Conservation (phyloP, 2,888 invertebrate genomes). For the Muscina levida region DNA sequence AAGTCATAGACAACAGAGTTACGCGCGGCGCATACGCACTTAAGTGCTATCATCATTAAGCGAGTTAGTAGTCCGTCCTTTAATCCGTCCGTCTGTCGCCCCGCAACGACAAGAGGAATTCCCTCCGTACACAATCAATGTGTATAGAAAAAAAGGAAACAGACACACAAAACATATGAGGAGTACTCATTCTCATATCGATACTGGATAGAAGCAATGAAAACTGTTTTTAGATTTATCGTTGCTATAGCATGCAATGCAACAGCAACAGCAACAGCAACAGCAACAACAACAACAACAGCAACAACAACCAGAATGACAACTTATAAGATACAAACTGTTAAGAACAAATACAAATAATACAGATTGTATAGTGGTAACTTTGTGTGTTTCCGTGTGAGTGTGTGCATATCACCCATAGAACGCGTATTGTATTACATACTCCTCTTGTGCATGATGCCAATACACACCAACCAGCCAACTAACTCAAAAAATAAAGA, state of each 20-base stretch:
- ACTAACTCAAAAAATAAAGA: too few species aligned
- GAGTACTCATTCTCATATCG: slow-evolving; percentile 14
- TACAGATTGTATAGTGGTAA: too few species aligned
- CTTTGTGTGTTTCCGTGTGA: too few species aligned
- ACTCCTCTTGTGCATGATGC: slow-evolving; percentile 21
- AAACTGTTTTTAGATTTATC: too few species aligned
- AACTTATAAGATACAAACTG: not conserved
- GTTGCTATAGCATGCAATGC: too few species aligned
- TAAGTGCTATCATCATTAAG: slow-evolving; percentile 8
- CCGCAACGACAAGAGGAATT: slow-evolving; percentile 38
- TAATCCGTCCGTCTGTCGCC: not conserved
- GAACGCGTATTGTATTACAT: slow-evolving; percentile 5
- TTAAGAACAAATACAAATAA: not conserved
- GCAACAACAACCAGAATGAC: slow-evolving; percentile 16
- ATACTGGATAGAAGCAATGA: too few species aligned
- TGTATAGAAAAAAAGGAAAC: slow-evolving; percentile 22
- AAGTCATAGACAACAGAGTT: not conserved
- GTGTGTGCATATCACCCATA: not conserved
- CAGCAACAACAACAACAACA: not conserved
- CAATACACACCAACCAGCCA: slow-evolving; percentile 28
- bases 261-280: too few species aligned
- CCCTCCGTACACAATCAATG: slow-evolving; percentile 32
- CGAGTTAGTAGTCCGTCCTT: not conserved
- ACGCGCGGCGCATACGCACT: slow-evolving; percentile 3
- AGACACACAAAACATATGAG: slow-evolving; percentile 14